Evolutionary conservation across 2,888 invertebrate genomes (phyloP), one percentile per base, ranked within the genome.

Genomic region (Gandaritis pyraliata): DNA sequence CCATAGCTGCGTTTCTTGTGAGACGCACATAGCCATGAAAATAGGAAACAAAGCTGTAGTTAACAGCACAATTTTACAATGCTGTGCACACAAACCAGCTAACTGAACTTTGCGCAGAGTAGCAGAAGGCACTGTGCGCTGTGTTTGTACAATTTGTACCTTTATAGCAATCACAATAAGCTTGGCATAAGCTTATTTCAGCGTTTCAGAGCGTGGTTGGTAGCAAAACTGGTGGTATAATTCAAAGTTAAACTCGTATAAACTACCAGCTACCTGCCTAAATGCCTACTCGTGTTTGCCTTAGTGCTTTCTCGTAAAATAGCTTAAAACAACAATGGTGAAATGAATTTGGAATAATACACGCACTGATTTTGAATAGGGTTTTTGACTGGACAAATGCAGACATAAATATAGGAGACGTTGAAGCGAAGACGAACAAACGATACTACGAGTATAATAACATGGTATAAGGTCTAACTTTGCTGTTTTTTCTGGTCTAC

Each of bases 131-230:
- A 29, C n/a, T 3, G 55, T 64, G 53, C 43, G 58, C 39, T 55
- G 49, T 50, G 23, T 30, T 18, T 45, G 36, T 61, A 56, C 50
- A 53, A 45, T 46, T 49, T 48, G 41, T 58, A 43, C 16, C 29
- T 45, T 49, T 12, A 57, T 36, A 52, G 58, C 63, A 54, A 71
- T 72, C 73, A 79, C 78, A 64, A 74, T 55, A 85, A 85, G 85
- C 86, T 80, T 73, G 73, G 78, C 82, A 73, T 78, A 63, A 72
- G 74, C 74, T 70, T 68, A 69, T 72, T 76, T 76, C 78, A 78
- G 81, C 81, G 72, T 73, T 69, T 70, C 5, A 30, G 75, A 81
- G 83, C 83, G 82, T 83, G 84, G 61, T 56, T 54, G 46, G 18
- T 69, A 78, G 78, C 80, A 68, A 69, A 72, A 70, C 57, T 66